Conservation (phyloP, 1,140 invertebrate species). For the Lepidurus packardi region DNA sequence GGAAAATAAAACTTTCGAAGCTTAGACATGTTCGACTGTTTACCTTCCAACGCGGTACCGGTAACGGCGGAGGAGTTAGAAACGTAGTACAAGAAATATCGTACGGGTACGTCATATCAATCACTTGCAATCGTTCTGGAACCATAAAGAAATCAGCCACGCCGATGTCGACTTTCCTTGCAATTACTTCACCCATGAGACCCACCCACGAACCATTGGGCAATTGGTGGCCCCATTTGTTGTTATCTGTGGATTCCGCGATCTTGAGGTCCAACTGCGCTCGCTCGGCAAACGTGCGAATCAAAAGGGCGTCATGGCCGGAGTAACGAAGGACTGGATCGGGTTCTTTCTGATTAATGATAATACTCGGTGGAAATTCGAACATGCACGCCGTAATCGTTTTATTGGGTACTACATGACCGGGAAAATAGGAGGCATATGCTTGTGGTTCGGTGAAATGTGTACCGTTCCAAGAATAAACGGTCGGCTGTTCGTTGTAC, state of each 20-base stretch:
- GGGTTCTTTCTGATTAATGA: neutral
- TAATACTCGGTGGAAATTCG: neutral
- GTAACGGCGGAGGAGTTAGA: slow-evolving; percentile 20
- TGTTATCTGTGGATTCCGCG: slow-evolving; percentile 35
- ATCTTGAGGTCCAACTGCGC: slow-evolving; percentile 37
- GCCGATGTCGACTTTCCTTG: slow-evolving; percentile 35
- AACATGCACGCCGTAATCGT: neutral
- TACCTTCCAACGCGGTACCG: slow-evolving; percentile 35
- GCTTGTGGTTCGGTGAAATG: neutral
- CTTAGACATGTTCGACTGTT: slow-evolving; percentile 37
- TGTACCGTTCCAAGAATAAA: neutral
- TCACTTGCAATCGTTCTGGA: slow-evolving; percentile 30
- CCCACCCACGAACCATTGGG: slow-evolving; percentile 38
- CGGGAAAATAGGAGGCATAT: neutral
- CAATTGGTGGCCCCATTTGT: slow-evolving; percentile 38
- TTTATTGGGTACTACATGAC: slow-evolving; percentile 7
- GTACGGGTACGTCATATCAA: slow-evolving; percentile 34
- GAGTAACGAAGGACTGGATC: neutral
- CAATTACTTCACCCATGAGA: slow-evolving; percentile 37
- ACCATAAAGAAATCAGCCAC: slow-evolving; percentile 39
- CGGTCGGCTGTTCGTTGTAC: neutral
- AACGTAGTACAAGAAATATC: slow-evolving; percentile 28
- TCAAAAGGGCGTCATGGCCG: slow-evolving; percentile 25
- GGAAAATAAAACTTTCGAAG: slow-evolving; percentile 35
- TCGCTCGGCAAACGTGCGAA: slow-evolving; percentile 27